These are phyloP conservation scores for Xiphydria camelus DNA, from an alignment of 2,888 invertebrate genomes.

Conservation along the genomic window DNA sequence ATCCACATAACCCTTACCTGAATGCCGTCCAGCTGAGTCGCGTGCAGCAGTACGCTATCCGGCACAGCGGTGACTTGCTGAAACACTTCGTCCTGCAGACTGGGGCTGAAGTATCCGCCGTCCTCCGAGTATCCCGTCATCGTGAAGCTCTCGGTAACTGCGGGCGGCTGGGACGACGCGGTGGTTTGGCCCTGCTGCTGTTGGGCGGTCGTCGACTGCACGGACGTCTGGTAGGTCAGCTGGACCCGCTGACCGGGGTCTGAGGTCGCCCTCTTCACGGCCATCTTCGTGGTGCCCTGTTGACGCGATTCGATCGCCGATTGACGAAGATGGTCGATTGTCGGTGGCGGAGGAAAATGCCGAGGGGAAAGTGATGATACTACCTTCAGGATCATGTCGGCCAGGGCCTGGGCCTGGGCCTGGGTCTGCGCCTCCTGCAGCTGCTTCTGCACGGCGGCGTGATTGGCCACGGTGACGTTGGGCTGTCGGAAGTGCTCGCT, in stretches of 20 bases:
- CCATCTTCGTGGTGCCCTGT: conserved; percentile 58
- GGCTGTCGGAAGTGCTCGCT: conserved; percentile 61
- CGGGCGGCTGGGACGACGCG: conserved; percentile 30
- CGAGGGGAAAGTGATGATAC: no score
- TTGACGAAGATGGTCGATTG: no score
- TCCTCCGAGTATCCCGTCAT: conserved; percentile 56
- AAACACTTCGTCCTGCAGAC: conserved; percentile 73
- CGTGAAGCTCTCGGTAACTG: conserved; percentile 51
- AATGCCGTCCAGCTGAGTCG: conserved; percentile 63
- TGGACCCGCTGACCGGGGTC: conserved; percentile 73
- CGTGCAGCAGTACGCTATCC: conserved; percentile 71
- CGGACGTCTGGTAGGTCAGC: conserved; percentile 51
- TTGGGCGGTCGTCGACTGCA: conserved; percentile 28
- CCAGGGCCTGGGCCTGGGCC: conserved; percentile 77
- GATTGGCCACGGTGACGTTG: conserved; percentile 48
- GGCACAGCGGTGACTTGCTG: conserved; percentile 66
- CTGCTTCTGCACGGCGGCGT: conserved; percentile 51
- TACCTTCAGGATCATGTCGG: conserved; percentile 73
- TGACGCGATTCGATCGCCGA: conserved; percentile 3
- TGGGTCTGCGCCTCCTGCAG: conserved; percentile 57
- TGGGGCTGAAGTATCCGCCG: conserved; percentile 57
- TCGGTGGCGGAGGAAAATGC: no score
- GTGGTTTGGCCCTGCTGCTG: conserved; percentile 20
- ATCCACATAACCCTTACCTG: conserved; percentile 48
- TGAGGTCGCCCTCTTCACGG: conserved; percentile 75